Percentiles rank a stretch among this genome's conserved stretches.
Evolutionary conservation across 1,140 invertebrate species (phyloP).

Genomic region (Drosophila lini): DNA sequence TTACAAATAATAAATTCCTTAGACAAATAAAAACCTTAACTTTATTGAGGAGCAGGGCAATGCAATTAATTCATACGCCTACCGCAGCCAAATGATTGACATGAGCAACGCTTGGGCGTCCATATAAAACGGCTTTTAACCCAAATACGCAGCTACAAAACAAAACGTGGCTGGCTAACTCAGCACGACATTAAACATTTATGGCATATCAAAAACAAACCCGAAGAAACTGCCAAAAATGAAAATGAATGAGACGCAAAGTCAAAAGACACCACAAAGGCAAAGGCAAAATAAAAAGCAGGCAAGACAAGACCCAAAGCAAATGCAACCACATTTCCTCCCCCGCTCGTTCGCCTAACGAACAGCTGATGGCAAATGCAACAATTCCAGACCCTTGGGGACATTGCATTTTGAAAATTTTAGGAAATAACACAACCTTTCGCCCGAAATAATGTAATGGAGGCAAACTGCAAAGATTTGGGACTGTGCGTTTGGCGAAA

Average conservation of each 20-base stretch:
- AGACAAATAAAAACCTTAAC: not conserved
- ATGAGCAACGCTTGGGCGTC: conserved; percentile 45
- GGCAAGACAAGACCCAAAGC: conserved; percentile 25
- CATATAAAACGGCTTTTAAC: conserved; percentile 73
- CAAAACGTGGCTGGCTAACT: conserved; percentile 63
- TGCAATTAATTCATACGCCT: conserved; percentile 50
- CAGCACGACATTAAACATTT: conserved; percentile 73
- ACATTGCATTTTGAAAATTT: conserved; percentile 40
- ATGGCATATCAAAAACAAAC: conserved; percentile 44
- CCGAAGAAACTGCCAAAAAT: conserved; percentile 65
- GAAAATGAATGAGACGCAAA: conserved; percentile 47
- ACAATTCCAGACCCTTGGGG: conserved; percentile 44
- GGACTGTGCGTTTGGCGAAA: conserved; percentile 52
- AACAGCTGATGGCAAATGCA: conserved; percentile 65
- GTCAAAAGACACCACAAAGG: conserved; percentile 26
- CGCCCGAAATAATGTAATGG: conserved; percentile 51
- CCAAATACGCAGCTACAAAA: conserved; percentile 69
- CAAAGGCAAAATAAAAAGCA: conserved; percentile 17
- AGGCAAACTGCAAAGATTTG: conserved; percentile 48
- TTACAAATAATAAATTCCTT: not conserved
- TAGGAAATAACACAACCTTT: conserved; percentile 55
- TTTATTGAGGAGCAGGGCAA: conserved; percentile 30
- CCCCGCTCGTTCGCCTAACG: conserved; percentile 31
- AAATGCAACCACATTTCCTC: conserved; percentile 39
- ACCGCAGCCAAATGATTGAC: conserved; percentile 41